Base-by-base conservation (phyloP, 1,140 invertebrate genomes). In the Pseudomyrmex cubaensis region DNA sequence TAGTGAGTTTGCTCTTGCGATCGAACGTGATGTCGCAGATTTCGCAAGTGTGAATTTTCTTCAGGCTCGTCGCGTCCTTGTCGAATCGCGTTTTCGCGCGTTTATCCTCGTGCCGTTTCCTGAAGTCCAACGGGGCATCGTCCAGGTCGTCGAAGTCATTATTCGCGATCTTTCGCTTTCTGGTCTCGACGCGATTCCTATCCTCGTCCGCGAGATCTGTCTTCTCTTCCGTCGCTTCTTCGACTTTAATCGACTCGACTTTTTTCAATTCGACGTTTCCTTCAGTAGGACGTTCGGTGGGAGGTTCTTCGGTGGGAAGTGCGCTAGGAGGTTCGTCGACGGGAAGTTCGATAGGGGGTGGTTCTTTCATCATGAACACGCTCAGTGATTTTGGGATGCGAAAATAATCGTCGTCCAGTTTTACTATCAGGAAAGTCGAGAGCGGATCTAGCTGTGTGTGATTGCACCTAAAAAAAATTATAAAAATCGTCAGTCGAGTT, bases 381-480 rank as follows among this genome's bases (percentile, higher is more conserved):
- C 87, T 91, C 73, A 93, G 74, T 12, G 91, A 90, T n/a, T 93
- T 92, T 59, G 92, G 92, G 59, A 93, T 90, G 70, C 87, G 90
- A 89, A 92, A 93, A 85, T 90, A 91, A 78, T 92, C 92, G 15
- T 92, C 89, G 66, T 90, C 92, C 90, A 93, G 62, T 75, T 90
- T 92, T 57, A 93, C 88, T 86, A 86, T 90, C 83, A 92, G 88
- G 88, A 91, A 92, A 67, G 88, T 84, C 61, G 84, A 90, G 61
- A 90, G 87, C 59, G 92, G 76, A 46, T 93, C 89, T 83, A 89
- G 85, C n/a, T 86, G 35, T 35, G 35, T 35, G 35, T 35, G 84
- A 87, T 90, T 90, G 85, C 22, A 93, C 91, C 93, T 93, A 93
- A 88, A 93, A 92, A 35, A 84, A 92, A 89, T 74, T 77, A 89